phyloP scores from a whole-genome alignment of 1,140 invertebrate genomes.

The Drosophila rufa region DNA sequence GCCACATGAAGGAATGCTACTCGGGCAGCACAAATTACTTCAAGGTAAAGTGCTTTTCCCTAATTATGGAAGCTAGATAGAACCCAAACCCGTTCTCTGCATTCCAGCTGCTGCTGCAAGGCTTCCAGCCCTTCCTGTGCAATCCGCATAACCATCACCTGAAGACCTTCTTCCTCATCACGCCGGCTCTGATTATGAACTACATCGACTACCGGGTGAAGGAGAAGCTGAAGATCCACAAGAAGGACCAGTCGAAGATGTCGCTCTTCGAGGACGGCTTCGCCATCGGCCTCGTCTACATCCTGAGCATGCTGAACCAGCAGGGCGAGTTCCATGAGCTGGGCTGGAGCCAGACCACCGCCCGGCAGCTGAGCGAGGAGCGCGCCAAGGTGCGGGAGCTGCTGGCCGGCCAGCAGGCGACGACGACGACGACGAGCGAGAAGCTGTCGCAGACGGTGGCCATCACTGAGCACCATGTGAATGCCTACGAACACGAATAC shows the following conservation, averaged over 20 bases:
- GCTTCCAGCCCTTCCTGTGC: slow-evolving; percentile 95
- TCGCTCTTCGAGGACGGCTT: slow-evolving; percentile 98
- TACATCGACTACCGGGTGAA: slow-evolving; percentile 97
- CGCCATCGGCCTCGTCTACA: slow-evolving; percentile 95
- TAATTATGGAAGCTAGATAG: too few relatives aligned
- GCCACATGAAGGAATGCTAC: slow-evolving; percentile 92
- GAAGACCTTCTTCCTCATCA: slow-evolving; percentile 96
- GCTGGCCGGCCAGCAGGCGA: slow-evolving; percentile 72
- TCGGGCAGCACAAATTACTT: slow-evolving; percentile 98
- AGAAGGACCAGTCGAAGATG: slow-evolving; percentile 91
- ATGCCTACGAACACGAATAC: slow-evolving; percentile 95
- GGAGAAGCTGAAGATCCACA: slow-evolving; percentile 95
- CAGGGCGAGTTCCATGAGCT: slow-evolving; percentile 95
- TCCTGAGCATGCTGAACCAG: slow-evolving; percentile 90
- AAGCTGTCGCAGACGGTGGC: slow-evolving; percentile 97
- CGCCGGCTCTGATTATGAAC: slow-evolving; percentile 97
- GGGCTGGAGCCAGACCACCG: slow-evolving; percentile 97
- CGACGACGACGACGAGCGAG: slow-evolving; percentile 87
- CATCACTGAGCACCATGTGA: slow-evolving; percentile 93
- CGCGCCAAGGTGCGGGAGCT: slow-evolving; percentile 87
- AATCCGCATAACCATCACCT: slow-evolving; percentile 96
- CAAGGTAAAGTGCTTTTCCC: slow-evolving; percentile 86
- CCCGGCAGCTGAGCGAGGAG: slow-evolving; percentile 89
- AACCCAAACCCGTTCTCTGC: not conserved
- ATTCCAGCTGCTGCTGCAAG: slow-evolving; percentile 92